Base-by-base conservation (phyloP, 2,888 invertebrate species). In the Scelioninae gen. 1 region DNA sequence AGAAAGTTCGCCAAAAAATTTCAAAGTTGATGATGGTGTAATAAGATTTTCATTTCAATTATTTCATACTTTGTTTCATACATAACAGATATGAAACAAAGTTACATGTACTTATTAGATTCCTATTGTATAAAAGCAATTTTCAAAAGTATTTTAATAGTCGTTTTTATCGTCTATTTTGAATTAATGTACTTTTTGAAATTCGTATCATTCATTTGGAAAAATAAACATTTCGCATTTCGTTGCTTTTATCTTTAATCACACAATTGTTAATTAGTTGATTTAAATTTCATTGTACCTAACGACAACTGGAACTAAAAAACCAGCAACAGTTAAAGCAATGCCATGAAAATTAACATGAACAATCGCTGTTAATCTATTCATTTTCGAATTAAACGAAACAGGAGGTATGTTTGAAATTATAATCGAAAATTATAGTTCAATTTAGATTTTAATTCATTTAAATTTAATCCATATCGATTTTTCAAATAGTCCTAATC, bases 341-440 rank as follows among this genome's bases (percentile, higher is more conserved):
- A 16, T 29, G 69, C 58, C 58, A 58, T 58, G 58, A 49, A 69
- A 69, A 69, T 58, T 58, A 58, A 58, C 58, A 58, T 49, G 58
- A 71, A 71, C 71, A 60, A 71, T 71, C 60, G 71, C 40, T 31
- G 71, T 51, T 71, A 71, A 71, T 71, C 71, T 71, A 71, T 60
- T 60, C 60, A 51, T 49, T 40, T 51, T 31, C 29, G 51, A 71
- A 49, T 47, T 49, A 60, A 71, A 60, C 60, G 23, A 51, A 71
- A 49, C 51, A 40, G 34, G 10, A 47, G 34, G 31, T 49, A 58
- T 38, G 58, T 38, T 71, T 71, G 38, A 58, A 71, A 71, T 71
- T 38, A 71, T 58, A 58, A 71, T 71, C 58, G 38, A 58, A 55
- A 53, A 68, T 55, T 43, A 32, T 32, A 43, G 45, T n/a, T 56